Percentiles rank a stretch among this genome's conserved stretches.
phyloP scores from a whole-genome alignment of 1,140 invertebrate species.

The Brachionus angularis region DNA sequence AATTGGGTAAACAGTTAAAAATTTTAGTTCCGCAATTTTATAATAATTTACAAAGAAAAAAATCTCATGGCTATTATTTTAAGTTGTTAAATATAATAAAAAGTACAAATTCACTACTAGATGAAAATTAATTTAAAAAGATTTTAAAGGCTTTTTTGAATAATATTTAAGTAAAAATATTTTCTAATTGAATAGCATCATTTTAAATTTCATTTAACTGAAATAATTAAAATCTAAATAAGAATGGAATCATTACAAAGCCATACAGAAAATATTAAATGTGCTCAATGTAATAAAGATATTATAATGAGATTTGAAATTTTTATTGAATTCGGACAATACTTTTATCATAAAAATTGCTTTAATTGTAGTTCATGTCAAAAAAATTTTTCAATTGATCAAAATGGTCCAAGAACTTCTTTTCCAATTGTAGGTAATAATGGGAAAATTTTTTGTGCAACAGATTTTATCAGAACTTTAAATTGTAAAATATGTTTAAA shows the following conservation, averaged over 20 bases:
- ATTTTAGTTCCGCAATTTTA: slow-evolving; percentile 10
- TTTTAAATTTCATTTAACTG: not conserved
- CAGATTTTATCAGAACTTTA: slow-evolving; percentile 6
- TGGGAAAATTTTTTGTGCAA: not conserved
- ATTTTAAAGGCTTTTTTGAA: too few species aligned
- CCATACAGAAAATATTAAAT: not conserved
- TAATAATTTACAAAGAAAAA: not conserved
- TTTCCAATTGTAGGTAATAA: not conserved
- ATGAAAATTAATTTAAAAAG: slow-evolving; percentile 1
- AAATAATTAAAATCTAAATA: not conserved
- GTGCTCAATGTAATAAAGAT: slow-evolving; percentile 12
- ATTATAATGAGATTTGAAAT: not conserved
- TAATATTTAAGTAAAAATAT: too few species aligned
- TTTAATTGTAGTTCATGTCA: slow-evolving; percentile 1
- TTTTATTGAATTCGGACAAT: not conserved
- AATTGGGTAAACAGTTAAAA: slow-evolving; percentile 8
- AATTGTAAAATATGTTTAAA: not conserved
- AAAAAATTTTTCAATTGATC: not conserved
- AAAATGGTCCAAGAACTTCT: not conserved
- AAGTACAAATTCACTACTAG: not conserved
- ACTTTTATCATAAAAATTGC: slow-evolving; percentile 14
- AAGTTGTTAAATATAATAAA: not conserved
- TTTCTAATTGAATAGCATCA: not conserved
- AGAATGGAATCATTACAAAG: not conserved
- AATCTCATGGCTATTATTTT: not conserved